Evolutionary conservation across 2,797 vertebrate genomes (phyloP).

Genomic region (Cheirogaleus major): DNA sequence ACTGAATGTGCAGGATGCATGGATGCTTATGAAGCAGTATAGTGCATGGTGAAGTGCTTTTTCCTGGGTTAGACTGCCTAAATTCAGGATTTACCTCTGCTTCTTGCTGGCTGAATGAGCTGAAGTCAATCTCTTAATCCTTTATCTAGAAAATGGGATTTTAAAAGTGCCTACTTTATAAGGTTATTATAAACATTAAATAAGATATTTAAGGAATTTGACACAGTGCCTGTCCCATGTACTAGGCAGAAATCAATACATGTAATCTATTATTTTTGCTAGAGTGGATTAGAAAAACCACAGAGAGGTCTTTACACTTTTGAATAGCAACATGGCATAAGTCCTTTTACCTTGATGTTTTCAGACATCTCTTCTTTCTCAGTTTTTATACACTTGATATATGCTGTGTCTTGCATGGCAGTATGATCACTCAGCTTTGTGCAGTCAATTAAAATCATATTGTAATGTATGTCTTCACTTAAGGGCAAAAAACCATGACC

Average conservation of each 20-base stretch:
- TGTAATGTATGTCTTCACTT: background rate
- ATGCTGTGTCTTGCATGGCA: background rate
- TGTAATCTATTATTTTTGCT: conserved; percentile 62
- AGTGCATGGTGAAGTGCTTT: background rate
- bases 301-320: background rate
- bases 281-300: conserved; percentile 23
- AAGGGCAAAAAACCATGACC: background rate
- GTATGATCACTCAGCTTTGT: background rate
- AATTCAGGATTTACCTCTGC: background rate
- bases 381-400: background rate
- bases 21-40: background rate
- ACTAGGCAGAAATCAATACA: conserved; percentile 33
- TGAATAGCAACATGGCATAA: background rate
- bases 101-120: background rate
- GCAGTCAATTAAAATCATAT: conserved; percentile 7
- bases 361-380: background rate
- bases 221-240: background rate
- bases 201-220: conserved; percentile 54
- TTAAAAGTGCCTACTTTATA: background rate
- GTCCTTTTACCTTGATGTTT: conserved; percentile 42
- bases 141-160: conserved; percentile 48
- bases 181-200: conserved; percentile 33
- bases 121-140: conserved; percentile 35
- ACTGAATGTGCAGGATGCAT: background rate
- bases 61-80: background rate